Conservation (phyloP, 53 echinoderm and acorn worm species). For the Glandiceps talaboti region DNA sequence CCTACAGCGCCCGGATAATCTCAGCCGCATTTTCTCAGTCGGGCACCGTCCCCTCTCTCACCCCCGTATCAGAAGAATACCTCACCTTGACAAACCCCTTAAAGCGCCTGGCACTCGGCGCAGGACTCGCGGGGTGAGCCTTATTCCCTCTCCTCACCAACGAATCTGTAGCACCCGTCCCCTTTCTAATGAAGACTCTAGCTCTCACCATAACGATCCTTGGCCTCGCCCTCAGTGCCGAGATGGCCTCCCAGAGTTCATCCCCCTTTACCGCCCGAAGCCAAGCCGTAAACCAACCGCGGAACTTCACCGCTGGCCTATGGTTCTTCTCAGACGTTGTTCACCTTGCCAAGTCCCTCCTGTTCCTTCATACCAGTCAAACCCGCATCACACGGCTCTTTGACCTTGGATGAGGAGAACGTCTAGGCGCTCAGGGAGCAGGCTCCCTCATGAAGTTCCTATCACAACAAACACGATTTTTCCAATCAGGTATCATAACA, state of each 20-base stretch:
- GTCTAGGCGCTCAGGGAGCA: too few species aligned
- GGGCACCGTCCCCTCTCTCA: not conserved
- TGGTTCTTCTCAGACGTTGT: constrained; percentile 17
- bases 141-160: constrained; percentile 6
- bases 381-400: constrained; percentile 8
- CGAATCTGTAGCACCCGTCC: not conserved
- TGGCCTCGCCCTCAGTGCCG: not conserved
- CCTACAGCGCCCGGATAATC: constrained; percentile 45
- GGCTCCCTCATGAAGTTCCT: too few species aligned
- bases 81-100: constrained; percentile 15
- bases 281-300: not conserved
- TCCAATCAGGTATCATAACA: too few species aligned
- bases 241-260: too few species aligned
- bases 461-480: too few species aligned
- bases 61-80: constrained; percentile 38
- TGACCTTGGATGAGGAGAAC: constrained; percentile 55
- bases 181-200: constrained; percentile 9
- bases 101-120: constrained; percentile 23
- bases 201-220: constrained; percentile 17
- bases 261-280: not conserved
- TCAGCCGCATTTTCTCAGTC: constrained; percentile 18
- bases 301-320: not conserved
- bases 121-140: constrained; percentile 29
- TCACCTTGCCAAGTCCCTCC: not conserved
- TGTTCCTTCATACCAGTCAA: not conserved